Conservation (phyloP, 1,140 invertebrate species). For the Nomia melanderi region DNA sequence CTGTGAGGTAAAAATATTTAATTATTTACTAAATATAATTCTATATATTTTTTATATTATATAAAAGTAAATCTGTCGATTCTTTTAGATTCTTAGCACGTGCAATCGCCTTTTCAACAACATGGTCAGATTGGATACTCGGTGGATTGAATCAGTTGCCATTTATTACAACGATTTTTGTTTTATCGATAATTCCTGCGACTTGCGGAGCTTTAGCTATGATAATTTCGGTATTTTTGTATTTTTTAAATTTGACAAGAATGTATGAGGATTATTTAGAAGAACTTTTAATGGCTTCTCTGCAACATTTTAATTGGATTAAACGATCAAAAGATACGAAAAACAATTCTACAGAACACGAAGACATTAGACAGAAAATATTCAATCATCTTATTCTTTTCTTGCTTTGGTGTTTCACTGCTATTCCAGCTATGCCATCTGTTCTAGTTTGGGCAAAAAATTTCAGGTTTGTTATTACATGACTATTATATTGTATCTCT, state of each 20-base stretch:
- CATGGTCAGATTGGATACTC: conserved; percentile 82
- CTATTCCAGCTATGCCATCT: conserved; percentile 76
- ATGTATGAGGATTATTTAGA: conserved; percentile 89
- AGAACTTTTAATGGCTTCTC: conserved; percentile 79
- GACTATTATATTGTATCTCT: conserved; percentile 13
- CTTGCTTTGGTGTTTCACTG: conserved; percentile 72
- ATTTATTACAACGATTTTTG: conserved; percentile 76
- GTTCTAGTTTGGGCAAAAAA: conserved; percentile 80
- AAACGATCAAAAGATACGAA: conserved; percentile 43
- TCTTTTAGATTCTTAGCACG: conserved; percentile 80
- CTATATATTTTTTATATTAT: conserved; percentile 20
- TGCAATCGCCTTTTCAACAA: conserved; percentile 79
- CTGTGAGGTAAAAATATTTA: conserved; percentile 79
- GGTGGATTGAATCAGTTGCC: conserved; percentile 81
- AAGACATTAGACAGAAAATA: conserved; percentile 68
- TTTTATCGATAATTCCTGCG: conserved; percentile 79
- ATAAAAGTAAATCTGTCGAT: conserved; percentile 18
- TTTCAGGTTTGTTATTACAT: conserved; percentile 58
- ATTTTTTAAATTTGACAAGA: conserved; percentile 83
- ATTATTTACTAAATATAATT: background rate
- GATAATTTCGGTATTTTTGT: conserved; percentile 76
- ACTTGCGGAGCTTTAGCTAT: conserved; percentile 82
- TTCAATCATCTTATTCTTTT: conserved; percentile 77
- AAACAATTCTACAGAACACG: conserved; percentile 19
- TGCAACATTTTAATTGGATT: conserved; percentile 66